A percentile compares a stretch with the other conserved stretches of the same genome.
Evolutionary conservation across 2,888 invertebrate genomes (phyloP).

Genomic region (Physocephala rufipes): DNA sequence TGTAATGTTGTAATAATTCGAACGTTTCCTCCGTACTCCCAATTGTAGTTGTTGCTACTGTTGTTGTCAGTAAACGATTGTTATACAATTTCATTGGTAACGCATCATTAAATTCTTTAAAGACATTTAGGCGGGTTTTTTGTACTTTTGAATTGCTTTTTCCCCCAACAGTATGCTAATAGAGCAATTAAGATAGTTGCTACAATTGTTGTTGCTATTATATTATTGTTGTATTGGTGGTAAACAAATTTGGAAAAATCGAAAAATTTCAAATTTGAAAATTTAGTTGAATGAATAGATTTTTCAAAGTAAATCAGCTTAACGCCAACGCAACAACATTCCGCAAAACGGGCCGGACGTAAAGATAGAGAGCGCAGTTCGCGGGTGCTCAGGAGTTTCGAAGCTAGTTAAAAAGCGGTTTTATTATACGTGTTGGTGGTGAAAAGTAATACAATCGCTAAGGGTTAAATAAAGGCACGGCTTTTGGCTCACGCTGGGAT

Average conservation of each 20-base stretch:
- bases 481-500: too few relatives aligned
- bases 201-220: neutral
- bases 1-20: neutral
- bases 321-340: neutral
- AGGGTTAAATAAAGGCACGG: too few relatives aligned
- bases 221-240: neutral
- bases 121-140: neutral
- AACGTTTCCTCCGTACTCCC: neutral
- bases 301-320: neutral
- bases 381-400: neutral
- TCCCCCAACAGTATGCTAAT: neutral
- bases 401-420: neutral
- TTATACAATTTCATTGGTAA: slow-evolving; percentile 6
- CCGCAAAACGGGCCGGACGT: neutral
- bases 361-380: neutral
- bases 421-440: neutral
- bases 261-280: neutral
- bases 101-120: slow-evolving; percentile 15
- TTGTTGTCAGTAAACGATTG: neutral
- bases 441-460: too few relatives aligned
- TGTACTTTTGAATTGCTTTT: neutral
- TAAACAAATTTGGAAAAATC: neutral
- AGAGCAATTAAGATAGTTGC: neutral
- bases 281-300: neutral
- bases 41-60: neutral